A percentile compares a stretch with the other conserved stretches of the same genome.
Conservation (phyloP, 37 sponge, comb jelly and placozoan genomes). For the Agelas oroides region DNA sequence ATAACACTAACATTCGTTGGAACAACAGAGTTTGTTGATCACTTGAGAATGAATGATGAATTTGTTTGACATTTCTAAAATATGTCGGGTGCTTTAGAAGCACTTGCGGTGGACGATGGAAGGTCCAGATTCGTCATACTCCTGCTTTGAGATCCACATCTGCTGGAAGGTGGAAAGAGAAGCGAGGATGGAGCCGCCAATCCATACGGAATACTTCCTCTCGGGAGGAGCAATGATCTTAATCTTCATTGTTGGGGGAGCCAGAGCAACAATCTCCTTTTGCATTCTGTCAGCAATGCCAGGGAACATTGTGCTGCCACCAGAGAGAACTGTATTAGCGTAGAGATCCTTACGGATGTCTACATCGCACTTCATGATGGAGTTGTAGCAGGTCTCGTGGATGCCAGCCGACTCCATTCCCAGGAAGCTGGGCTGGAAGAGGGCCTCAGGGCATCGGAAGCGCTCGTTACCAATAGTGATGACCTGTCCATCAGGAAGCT, state of each 20-base stretch:
- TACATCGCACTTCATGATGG: conserved; percentile 99
- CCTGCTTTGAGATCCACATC: conserved; percentile 99
- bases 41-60: too few relatives aligned
- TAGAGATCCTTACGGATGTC: conserved; percentile 99
- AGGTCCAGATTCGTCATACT: conserved; percentile 99
- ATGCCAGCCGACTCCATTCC: conserved; percentile 99
- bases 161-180: conserved; percentile 99
- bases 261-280: conserved; percentile 98
- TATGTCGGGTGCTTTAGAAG: conserved; percentile 76
- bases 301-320: conserved; percentile 99
- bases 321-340: conserved; percentile 99
- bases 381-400: conserved; percentile 99
- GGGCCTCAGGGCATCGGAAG: conserved; percentile 89
- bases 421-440: conserved; percentile 92
- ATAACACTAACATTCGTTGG: not conserved
- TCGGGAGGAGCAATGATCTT: conserved; percentile 99
- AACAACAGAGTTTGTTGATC: too few relatives aligned
- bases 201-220: conserved; percentile 99
- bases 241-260: conserved; percentile 99
- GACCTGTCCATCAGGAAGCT: conserved; percentile 99
- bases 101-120: conserved; percentile 99
- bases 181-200: conserved; percentile 99
- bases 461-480: conserved; percentile 99
- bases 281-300: conserved; percentile 99
- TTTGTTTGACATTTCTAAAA: too few relatives aligned